Evolutionary conservation across 2,888 invertebrate species (phyloP).

Genomic region (Synergus laeviventris): DNA sequence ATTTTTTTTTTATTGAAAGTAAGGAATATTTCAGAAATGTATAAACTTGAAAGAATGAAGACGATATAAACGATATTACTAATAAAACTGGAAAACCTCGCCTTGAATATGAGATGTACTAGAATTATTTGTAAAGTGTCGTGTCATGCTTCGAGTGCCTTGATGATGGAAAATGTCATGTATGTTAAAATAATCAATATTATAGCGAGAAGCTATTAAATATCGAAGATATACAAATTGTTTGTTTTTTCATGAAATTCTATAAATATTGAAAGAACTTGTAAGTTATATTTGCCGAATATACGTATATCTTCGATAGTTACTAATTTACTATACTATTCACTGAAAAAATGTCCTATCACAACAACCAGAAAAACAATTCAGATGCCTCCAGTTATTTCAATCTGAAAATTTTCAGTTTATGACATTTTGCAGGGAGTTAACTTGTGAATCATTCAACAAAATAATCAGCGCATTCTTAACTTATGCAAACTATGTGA

Average conservation of each 20-base stretch:
- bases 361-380: not conserved
- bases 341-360: not conserved
- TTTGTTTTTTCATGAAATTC: not conserved
- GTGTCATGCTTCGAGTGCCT: conserved; percentile 37
- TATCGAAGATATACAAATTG: conserved; percentile 4
- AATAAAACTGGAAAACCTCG: conserved; percentile 2
- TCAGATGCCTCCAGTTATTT: not conserved
- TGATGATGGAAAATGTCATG: not conserved
- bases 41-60: not conserved
- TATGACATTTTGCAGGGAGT: not conserved
- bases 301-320: not conserved
- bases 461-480: not conserved
- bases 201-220: conserved; percentile 7
- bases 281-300: not conserved
- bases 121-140: conserved; percentile 31
- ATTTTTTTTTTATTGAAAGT: not conserved
- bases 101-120: conserved; percentile 31
- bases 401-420: not conserved
- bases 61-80: not conserved
- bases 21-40: not conserved
- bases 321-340: not conserved
- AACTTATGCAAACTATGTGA: not conserved
- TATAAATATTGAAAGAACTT: not conserved
- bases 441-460: not conserved
- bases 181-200: conserved; percentile 14